phyloP scores from a whole-genome alignment of 2,888 invertebrate species.

The Trilocha varians region DNA sequence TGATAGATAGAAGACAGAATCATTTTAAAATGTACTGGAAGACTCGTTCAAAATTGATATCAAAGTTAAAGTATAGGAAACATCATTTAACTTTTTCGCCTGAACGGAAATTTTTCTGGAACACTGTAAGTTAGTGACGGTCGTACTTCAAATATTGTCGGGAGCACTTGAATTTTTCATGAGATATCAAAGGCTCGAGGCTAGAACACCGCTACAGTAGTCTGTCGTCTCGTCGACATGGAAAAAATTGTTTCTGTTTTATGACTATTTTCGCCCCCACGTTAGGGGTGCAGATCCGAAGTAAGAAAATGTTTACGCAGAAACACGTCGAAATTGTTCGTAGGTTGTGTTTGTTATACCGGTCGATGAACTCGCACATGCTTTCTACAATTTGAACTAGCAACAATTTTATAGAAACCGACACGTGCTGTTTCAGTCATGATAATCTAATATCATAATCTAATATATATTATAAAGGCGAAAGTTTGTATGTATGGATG shows the following conservation, averaged over 20 bases:
- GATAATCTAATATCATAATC: no score
- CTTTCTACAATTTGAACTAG: neutral
- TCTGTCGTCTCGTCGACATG: slow-evolving; percentile 22
- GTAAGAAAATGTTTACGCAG: slow-evolving; percentile 34
- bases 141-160: slow-evolving; percentile 27
- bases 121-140: slow-evolving; percentile 8
- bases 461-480: no score
- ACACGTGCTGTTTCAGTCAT: no score
- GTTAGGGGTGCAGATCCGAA: slow-evolving; percentile 15
- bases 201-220: slow-evolving; percentile 24
- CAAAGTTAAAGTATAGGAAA: no score
- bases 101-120: neutral
- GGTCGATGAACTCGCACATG: neutral
- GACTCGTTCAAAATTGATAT: no score
- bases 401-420: neutral
- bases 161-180: slow-evolving; percentile 57
- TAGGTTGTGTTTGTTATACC: neutral
- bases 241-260: slow-evolving; percentile 40
- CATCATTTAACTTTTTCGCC: slow-evolving; percentile 2
- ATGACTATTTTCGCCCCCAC: slow-evolving; percentile 41
- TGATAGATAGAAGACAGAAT: no score
- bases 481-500: no score
- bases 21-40: no score
- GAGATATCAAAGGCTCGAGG: slow-evolving; percentile 50
- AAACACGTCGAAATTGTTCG: slow-evolving; percentile 9